These are phyloP conservation scores for Lagenorhynchus albirostris DNA, from an alignment of 2,113 vertebrate genomes.

Conservation along the genomic window DNA sequence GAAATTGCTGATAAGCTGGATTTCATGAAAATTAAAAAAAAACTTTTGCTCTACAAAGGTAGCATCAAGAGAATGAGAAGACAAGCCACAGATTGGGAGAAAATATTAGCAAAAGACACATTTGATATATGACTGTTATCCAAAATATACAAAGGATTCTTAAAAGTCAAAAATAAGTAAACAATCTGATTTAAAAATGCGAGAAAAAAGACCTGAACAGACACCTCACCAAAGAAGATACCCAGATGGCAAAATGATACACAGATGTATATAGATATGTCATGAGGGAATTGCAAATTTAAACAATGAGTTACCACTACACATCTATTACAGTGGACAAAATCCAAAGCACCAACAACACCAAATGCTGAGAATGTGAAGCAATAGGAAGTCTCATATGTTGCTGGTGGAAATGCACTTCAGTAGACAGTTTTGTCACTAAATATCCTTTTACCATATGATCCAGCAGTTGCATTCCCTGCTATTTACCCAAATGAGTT, in stretches of 20 bases:
- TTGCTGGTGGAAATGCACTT: rapidly evolving
- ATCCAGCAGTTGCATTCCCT: background rate
- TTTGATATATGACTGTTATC: background rate
- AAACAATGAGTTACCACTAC: background rate
- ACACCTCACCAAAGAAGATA: background rate
- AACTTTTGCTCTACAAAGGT: background rate
- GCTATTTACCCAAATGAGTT: background rate
- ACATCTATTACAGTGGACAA: background rate
- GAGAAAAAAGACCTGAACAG: background rate
- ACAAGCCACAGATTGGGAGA: background rate
- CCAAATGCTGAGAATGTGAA: rapidly evolving
- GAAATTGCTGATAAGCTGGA: background rate
- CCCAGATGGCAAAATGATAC: background rate
- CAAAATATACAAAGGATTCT: background rate
- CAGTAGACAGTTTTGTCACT: background rate
- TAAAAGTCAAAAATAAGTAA: background rate
- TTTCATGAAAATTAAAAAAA: background rate
- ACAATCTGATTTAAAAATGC: background rate
- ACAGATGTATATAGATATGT: background rate
- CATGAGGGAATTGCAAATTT: background rate
- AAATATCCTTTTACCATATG: background rate
- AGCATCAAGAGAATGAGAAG: background rate
- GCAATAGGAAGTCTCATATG: background rate
- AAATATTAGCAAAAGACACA: background rate
- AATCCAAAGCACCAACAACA: background rate